These are phyloP conservation scores for Drosophila lini DNA, from an alignment of 1,140 invertebrate genomes.

Conservation along the genomic window DNA sequence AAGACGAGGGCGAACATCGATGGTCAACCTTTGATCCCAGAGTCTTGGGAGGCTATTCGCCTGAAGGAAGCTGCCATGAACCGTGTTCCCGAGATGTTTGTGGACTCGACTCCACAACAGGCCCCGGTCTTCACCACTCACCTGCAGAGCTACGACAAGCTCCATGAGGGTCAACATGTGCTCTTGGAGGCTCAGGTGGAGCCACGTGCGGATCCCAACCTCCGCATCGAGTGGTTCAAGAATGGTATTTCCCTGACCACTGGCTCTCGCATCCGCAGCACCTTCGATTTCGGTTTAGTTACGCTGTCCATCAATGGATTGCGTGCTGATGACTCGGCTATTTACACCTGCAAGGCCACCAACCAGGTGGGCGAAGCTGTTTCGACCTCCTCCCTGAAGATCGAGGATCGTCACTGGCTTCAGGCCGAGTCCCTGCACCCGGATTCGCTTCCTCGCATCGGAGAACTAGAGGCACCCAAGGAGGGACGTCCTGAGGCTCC, in stretches of 20 bases:
- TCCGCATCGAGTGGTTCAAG: slow-evolving; percentile 96
- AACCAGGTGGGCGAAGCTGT: slow-evolving; percentile 96
- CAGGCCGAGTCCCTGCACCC: slow-evolving; percentile 95
- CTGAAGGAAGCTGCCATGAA: slow-evolving; percentile 95
- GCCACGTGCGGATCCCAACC: slow-evolving; percentile 97
- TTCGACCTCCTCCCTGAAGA: slow-evolving; percentile 95
- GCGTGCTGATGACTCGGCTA: slow-evolving; percentile 94
- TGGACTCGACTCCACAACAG: slow-evolving; percentile 92
- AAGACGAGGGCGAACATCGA: slow-evolving; percentile 92
- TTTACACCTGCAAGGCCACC: slow-evolving; percentile 96
- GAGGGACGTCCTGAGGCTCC: slow-evolving; percentile 87
- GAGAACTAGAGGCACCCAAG: slow-evolving; percentile 92
- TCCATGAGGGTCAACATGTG: slow-evolving; percentile 95
- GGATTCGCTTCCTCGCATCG: slow-evolving; percentile 94
- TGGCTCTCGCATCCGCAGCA: slow-evolving; percentile 93
- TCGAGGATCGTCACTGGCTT: slow-evolving; percentile 94
- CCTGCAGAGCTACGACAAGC: slow-evolving; percentile 92
- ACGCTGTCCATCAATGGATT: slow-evolving; percentile 94
- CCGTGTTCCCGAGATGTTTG: slow-evolving; percentile 92
- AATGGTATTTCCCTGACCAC: slow-evolving; percentile 94
- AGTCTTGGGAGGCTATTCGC: slow-evolving; percentile 95
- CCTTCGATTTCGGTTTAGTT: slow-evolving; percentile 97
- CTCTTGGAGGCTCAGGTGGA: slow-evolving; percentile 97
- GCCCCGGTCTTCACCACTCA: slow-evolving; percentile 96
- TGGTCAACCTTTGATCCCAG: slow-evolving; percentile 92